A percentile compares a stretch with the other conserved stretches of the same genome.
phyloP scores from a whole-genome alignment of 2,797 vertebrate genomes.

The Prunella strophiata region DNA sequence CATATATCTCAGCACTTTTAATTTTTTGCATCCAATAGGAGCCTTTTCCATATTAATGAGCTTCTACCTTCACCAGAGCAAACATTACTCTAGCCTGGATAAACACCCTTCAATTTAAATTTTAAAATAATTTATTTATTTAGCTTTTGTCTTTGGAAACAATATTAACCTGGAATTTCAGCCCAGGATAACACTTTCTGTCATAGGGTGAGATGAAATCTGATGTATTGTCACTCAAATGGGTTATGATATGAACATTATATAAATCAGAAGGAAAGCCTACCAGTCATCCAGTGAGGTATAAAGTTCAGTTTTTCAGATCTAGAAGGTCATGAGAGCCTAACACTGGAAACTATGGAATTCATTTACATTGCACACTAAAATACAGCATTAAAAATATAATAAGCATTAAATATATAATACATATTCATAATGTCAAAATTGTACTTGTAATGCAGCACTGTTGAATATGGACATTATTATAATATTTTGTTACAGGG shows the following conservation, averaged over 20 bases:
- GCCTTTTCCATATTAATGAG: not conserved
- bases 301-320: not conserved
- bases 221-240: not conserved
- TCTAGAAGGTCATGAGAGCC: not conserved
- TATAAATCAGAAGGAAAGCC: not conserved
- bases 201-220: not conserved
- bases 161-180: not conserved
- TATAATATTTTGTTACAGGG: not conserved
- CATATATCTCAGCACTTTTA: not conserved
- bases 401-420: not conserved
- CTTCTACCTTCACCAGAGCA: not conserved
- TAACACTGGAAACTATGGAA: not conserved
- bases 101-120: not conserved
- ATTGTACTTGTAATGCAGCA: not conserved
- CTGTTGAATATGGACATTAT: not conserved
- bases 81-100: not conserved
- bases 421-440: not conserved
- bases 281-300: not conserved
- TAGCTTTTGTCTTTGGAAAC: not conserved
- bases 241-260: not conserved
- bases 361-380: not conserved
- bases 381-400: not conserved
- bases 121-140: fast-evolving
- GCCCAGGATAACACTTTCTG: not conserved
- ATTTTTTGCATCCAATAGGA: not conserved